Base-by-base conservation (phyloP, 2,888 invertebrate species). In the Allygus modestus region DNA sequence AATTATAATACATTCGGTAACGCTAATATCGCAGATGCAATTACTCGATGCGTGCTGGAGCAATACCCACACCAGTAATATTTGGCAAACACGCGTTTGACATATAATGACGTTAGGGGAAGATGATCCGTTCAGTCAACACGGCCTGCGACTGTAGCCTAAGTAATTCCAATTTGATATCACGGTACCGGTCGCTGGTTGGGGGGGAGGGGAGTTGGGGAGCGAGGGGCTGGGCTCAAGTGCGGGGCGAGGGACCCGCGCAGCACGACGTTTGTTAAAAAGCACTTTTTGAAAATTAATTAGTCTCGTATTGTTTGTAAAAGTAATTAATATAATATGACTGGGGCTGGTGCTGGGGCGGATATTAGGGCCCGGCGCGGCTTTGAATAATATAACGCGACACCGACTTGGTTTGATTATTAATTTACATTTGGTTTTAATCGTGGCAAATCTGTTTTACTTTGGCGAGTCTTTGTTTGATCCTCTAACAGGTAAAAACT, bases 231-330 rank as follows among this genome's bases (percentile, higher is more conserved):
- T 0, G 28, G 51, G 28, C 26, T 51, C 28, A 46, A 46, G 28
- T 51, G 43, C 7, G 77, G 77, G 51, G 77, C 17, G 31, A 15
- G 31, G 20, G 31, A 20, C 23, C 77, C 28, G 28, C 51, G 15
- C 77, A n/a, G 51, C 28, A 77, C 51, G 77, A 51, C 77, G 77
- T 77, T 77, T 77, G 77, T 77, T 77, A 77, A 77, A 77, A 77
- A 77, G 77, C 77, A 77, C 77, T 77, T 77, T 77, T 77, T 77
- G 77, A 77, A 77, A 77, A 77, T 77, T 77, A 77, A 77, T 77
- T 77, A 77, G 77, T 51, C 77, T 46, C 33, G 77, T 51, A 77
- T 77, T 77, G 77, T 77, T 77, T 77, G 77, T 46, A 28, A 4
- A 77, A 51, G 77, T 77, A 77, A 77, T 77, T 77, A 77, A 77